phyloP scores from a whole-genome alignment of 2,888 invertebrate species.

The Crocallis elinguaria region DNA sequence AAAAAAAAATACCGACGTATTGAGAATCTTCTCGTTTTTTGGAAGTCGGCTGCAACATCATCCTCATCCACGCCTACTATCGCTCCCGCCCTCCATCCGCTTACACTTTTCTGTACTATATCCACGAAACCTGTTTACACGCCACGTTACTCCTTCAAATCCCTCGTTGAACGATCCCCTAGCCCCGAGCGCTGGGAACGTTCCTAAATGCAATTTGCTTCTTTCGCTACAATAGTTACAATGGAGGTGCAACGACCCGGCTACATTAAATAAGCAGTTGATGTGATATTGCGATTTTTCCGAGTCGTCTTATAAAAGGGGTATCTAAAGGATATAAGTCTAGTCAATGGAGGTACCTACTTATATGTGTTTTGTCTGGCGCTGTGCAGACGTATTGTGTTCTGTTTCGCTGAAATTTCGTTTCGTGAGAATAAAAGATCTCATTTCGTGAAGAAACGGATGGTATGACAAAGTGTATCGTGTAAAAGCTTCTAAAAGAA shows the following conservation, averaged over 20 bases:
- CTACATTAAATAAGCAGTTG: not conserved
- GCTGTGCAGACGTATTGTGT: not conserved
- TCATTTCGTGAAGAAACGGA: not conserved
- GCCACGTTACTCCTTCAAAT: slow-evolving; percentile 48
- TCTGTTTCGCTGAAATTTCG: not conserved
- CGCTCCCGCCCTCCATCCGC: too few relatives aligned
- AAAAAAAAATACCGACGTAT: too few relatives aligned
- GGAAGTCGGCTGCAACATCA: too few relatives aligned
- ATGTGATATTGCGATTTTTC: not conserved
- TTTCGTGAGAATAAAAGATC: not conserved
- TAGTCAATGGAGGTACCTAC: not conserved
- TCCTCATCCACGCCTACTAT: too few relatives aligned
- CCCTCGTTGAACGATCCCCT: slow-evolving; percentile 19
- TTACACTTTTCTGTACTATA: too few relatives aligned
- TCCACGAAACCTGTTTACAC: slow-evolving; percentile 53
- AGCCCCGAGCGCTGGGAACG: not conserved
- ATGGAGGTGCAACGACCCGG: not conserved
- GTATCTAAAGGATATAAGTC: not conserved
- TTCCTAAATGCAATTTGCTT: slow-evolving; percentile 7
- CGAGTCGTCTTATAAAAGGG: not conserved
- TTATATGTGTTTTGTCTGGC: not conserved
- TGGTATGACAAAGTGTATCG: too few relatives aligned
- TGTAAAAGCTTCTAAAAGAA: too few relatives aligned
- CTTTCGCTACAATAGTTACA: not conserved
- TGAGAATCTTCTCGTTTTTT: too few relatives aligned